Conservation (phyloP, 2,113 vertebrate genomes). For the Sylvilagus bachmani region DNA sequence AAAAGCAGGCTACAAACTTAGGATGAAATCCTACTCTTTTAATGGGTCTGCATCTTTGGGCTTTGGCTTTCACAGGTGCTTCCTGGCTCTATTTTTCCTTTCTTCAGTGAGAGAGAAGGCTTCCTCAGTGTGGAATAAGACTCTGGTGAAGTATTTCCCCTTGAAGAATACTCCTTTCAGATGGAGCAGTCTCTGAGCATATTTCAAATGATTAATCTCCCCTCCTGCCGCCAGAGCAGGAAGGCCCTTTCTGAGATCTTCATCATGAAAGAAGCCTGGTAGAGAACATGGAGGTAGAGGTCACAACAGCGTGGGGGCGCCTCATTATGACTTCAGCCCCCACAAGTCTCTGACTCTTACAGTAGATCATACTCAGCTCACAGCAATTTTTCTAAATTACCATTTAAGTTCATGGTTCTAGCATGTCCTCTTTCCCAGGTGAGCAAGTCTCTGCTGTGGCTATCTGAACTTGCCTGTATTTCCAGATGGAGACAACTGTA, state of each 20-base stretch:
- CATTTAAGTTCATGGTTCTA: not conserved
- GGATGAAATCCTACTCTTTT: constrained; percentile 21
- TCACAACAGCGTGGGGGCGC: not conserved
- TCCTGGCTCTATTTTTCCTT: not conserved
- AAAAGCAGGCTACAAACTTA: not conserved
- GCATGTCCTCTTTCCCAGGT: not conserved
- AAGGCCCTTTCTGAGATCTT: not conserved
- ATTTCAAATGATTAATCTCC: not conserved
- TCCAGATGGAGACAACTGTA: not conserved
- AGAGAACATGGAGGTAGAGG: not conserved
- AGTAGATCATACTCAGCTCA: not conserved
- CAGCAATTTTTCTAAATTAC: constrained; percentile 32
- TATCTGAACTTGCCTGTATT: constrained; percentile 2
- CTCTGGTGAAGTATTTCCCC: not conserved
- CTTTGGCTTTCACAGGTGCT: not conserved
- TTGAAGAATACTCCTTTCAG: not conserved
- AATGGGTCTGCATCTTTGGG: not conserved
- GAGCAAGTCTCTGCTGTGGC: not conserved
- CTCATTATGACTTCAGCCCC: not conserved
- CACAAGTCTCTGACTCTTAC: not conserved
- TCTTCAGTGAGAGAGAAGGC: not conserved
- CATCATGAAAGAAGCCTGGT: not conserved
- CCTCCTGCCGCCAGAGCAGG: not conserved
- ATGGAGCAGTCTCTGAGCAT: not conserved
- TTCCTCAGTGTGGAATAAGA: not conserved